phyloP scores from a whole-genome alignment of 2,797 vertebrate species.

The Enoplosus armatus region DNA sequence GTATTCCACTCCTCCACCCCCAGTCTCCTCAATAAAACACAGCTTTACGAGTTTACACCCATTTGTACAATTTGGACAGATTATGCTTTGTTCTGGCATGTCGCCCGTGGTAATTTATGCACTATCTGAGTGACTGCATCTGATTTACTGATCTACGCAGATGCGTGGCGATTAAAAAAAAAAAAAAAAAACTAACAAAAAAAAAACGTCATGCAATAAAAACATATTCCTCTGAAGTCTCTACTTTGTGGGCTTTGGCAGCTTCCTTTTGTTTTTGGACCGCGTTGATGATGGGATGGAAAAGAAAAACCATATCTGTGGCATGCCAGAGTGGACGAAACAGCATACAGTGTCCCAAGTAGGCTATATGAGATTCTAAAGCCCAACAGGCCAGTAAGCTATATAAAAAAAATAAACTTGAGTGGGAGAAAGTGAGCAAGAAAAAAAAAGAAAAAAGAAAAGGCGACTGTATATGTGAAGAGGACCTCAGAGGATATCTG shows the following conservation, averaged over 20 bases:
- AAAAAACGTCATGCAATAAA: conserved; percentile 51
- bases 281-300: conserved; percentile 61
- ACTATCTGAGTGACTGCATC: conserved; percentile 54
- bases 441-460: neutral
- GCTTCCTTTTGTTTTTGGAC: conserved; percentile 52
- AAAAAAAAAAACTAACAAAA: neutral
- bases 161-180: conserved; percentile 10
- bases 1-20: conserved; percentile 62
- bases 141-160: conserved; percentile 60
- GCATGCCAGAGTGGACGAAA: conserved; percentile 61
- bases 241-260: conserved; percentile 69
- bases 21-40: conserved; percentile 70
- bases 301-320: conserved; percentile 69
- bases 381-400: conserved; percentile 42
- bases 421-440: conserved; percentile 26
- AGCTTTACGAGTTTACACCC: conserved; percentile 78
- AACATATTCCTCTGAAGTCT: conserved; percentile 53
- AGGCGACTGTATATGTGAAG: conserved; percentile 27
- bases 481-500: conserved; percentile 57
- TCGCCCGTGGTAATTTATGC: conserved; percentile 58
- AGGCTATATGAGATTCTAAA: conserved; percentile 44
- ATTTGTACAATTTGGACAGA: conserved; percentile 76
- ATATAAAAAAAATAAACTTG: conserved; percentile 41
- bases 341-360: conserved; percentile 59
- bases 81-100: conserved; percentile 63